Evolutionary conservation across 1,140 invertebrate genomes (phyloP), one percentile per base, ranked within the genome.

Genomic region (Mya arenaria): DNA sequence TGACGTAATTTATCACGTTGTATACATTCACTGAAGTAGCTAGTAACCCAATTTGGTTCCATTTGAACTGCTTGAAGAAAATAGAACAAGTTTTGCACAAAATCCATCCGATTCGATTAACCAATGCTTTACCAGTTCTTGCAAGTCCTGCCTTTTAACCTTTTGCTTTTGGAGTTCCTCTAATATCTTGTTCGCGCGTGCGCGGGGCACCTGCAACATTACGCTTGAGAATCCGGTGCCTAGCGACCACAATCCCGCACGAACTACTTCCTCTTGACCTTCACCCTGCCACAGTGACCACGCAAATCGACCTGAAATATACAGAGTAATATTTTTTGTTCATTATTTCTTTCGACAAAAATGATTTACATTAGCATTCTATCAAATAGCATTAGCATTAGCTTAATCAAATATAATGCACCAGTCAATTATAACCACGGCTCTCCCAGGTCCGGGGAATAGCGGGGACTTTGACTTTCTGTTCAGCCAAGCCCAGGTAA

Each of bases 231-330:
- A 17, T 17, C 78, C 41, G 19, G 78, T 81, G n/a, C 78, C 68
- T 3, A 73, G 25, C 4, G 78, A 81, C 78, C 78, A 81, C 15
- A 81, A 30, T 23, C 66, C 78, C 6, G 78, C 66, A 23, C 72
- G 60, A 8, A 71, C 41, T 6, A 81, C 10, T 36, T 72, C 32
- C 39, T 81, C 66, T 39, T 72, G 56, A 37, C 32, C 34, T 4
- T 48, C 68, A 3, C 78, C 78, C 6, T 60, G 34, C 78, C 78
- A 81, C 23, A 81, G 34, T 4, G 78, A 81, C 78, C 78, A 81
- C 28, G 72, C 34, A 60, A 81, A 81, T 15, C 78, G 78, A 72
- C 78, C 78, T 81, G 32, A 55, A 55, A 72, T 23, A 25, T 37
- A 13, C 63, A 36, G 17, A 37, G 13, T n/a, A n/a, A n/a, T n/a